These are phyloP conservation scores for Pycnomerus fuliginosus DNA, from an alignment of 2,888 invertebrate genomes.

Conservation along the genomic window DNA sequence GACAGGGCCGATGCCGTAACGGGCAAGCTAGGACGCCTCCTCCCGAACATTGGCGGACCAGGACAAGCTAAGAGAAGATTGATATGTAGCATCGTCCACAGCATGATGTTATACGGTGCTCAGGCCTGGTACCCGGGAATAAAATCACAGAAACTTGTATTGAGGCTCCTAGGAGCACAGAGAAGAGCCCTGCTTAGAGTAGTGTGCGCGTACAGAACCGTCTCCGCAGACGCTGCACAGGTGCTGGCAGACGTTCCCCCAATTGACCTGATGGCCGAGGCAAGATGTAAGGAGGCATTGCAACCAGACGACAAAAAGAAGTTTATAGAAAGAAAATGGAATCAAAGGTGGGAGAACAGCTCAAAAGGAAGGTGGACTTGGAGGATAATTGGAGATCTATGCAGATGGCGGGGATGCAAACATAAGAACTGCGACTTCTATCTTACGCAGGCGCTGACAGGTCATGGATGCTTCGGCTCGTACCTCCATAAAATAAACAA, in stretches of 20 bases:
- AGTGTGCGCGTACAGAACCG: slow-evolving; percentile 5
- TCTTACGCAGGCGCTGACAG: slow-evolving; percentile 24
- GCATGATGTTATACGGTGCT: slow-evolving; percentile 12
- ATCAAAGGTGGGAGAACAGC: background rate
- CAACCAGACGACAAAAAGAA: background rate
- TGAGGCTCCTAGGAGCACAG: background rate
- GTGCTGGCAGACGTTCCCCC: slow-evolving; percentile 7
- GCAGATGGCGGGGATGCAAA: too few species aligned
- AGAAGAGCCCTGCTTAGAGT: slow-evolving; percentile 2
- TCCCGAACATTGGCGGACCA: slow-evolving; percentile 24
- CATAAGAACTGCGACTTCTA: too few species aligned
- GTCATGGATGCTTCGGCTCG: slow-evolving; percentile 23
- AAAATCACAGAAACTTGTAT: background rate
- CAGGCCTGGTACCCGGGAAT: slow-evolving; percentile 15
- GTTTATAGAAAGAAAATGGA: background rate
- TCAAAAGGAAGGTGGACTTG: background rate
- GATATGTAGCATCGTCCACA: slow-evolving; percentile 6
- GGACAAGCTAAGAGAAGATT: slow-evolving; percentile 5
- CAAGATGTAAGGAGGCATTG: background rate
- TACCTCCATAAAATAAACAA: slow-evolving; percentile 23
- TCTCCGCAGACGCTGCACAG: slow-evolving; percentile 1
- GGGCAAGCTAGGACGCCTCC: slow-evolving; percentile 23
- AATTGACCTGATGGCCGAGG: slow-evolving; percentile 2
- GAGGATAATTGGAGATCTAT: background rate
- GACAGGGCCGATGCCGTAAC: slow-evolving; percentile 23